These are phyloP conservation scores for Tachina grossa DNA, from an alignment of 2,888 invertebrate genomes.

Conservation along the genomic window DNA sequence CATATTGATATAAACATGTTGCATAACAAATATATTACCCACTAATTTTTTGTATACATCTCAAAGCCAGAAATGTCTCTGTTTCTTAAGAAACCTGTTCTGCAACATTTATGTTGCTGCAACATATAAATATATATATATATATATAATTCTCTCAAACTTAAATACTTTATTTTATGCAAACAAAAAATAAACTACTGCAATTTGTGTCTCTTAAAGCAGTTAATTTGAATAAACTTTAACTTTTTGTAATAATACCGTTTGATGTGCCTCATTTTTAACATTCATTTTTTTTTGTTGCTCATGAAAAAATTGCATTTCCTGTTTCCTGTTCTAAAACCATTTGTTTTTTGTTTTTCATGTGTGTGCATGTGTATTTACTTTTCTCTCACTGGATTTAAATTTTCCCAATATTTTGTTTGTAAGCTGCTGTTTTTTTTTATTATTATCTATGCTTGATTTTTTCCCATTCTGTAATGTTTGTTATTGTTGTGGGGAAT, in stretches of 20 bases:
- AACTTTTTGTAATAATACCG: constrained; percentile 45
- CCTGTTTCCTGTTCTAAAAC: constrained; percentile 71
- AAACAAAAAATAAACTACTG: not conserved
- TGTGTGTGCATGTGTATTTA: constrained; percentile 10
- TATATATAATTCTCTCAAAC: too few relatives aligned
- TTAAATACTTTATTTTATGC: too few relatives aligned
- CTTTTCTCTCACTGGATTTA: constrained; percentile 53
- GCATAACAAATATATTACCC: too few relatives aligned
- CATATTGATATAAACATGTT: too few relatives aligned
- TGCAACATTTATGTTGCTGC: too few relatives aligned
- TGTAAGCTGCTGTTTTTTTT: constrained; percentile 40
- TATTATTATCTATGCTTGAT: constrained; percentile 58
- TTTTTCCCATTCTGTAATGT: constrained; percentile 50
- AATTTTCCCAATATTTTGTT: constrained; percentile 63
- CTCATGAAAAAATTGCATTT: constrained; percentile 60
- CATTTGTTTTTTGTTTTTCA: constrained; percentile 53
- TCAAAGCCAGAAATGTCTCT: too few relatives aligned
- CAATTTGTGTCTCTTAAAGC: constrained; percentile 14
- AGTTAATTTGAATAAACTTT: constrained; percentile 47
- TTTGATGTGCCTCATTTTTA: constrained; percentile 30
- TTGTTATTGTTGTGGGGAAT: constrained; percentile 50
- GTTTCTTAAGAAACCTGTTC: too few relatives aligned
- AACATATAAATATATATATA: too few relatives aligned
- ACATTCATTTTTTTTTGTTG: constrained; percentile 19
- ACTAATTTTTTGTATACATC: too few relatives aligned